phyloP scores from a whole-genome alignment of 2,113 vertebrate genomes.

The Paralichthys olivaceus region DNA sequence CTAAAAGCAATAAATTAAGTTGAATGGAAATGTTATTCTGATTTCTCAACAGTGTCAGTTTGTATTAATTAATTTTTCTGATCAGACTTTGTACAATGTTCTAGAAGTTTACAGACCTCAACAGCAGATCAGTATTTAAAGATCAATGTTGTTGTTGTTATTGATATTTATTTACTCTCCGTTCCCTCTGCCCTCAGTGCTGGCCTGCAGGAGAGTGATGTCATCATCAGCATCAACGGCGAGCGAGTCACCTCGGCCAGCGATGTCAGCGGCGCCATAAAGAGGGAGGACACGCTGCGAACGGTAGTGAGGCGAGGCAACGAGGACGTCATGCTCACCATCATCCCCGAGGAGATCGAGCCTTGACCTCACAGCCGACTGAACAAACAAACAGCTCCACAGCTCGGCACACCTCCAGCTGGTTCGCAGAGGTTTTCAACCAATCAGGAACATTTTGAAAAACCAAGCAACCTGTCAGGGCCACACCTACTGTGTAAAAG shows the following conservation, averaged over 20 bases:
- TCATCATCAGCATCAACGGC: constrained; percentile 99
- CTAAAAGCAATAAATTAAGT: no score
- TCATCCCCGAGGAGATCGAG: constrained; percentile 91
- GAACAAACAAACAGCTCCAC: not conserved
- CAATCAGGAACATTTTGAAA: constrained; percentile 74
- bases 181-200: constrained; percentile 78
- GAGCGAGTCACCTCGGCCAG: constrained; percentile 88
- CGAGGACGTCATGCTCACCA: constrained; percentile 91
- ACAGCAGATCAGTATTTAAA: no score
- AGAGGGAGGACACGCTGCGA: constrained; percentile 86
- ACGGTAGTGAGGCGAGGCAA: constrained; percentile 93
- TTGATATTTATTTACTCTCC: not conserved
- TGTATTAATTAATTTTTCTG: no score
- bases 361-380: constrained; percentile 85
- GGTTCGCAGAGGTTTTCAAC: constrained; percentile 83
- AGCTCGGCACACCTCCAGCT: constrained; percentile 80
- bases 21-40: no score
- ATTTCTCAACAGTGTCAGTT: no score
- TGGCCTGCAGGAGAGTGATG: constrained; percentile 91
- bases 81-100: no score
- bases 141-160: no score
- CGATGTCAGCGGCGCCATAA: constrained; percentile 94
- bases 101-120: no score
- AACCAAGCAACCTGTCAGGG: constrained; percentile 12
- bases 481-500: constrained; percentile 16